phyloP scores from a whole-genome alignment of 2,113 vertebrate genomes.

The Clarias magur region DNA sequence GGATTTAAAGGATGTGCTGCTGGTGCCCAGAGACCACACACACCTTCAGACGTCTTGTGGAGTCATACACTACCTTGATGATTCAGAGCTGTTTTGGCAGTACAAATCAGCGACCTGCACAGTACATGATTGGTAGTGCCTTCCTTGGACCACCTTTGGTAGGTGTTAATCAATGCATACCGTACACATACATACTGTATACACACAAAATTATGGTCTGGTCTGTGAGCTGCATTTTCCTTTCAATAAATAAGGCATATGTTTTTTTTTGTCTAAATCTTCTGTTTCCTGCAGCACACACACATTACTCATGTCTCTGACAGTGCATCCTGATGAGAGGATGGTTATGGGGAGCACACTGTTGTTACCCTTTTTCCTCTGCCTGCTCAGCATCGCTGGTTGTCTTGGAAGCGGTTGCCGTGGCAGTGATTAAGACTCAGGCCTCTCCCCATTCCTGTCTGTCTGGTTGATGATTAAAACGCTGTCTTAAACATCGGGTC shows the following conservation, averaged over 20 bases:
- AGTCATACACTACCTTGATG: too few species aligned
- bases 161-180: background rate
- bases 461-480: slow-evolving; percentile 27
- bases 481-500: slow-evolving; percentile 23
- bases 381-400: slow-evolving; percentile 24
- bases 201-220: slow-evolving; percentile 6
- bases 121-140: too few species aligned
- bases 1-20: too few species aligned
- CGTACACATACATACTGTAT: background rate
- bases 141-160: too few species aligned
- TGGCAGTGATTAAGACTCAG: slow-evolving; percentile 44
- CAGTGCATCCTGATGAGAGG: background rate
- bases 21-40: too few species aligned
- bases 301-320: background rate
- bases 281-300: slow-evolving; percentile 2
- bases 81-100: too few species aligned
- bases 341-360: slow-evolving; percentile 14
- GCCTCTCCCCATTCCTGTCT: slow-evolving; percentile 20
- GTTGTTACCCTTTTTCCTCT: slow-evolving; percentile 15
- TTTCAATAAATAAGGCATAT: background rate
- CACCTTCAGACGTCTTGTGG: too few species aligned
- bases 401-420: slow-evolving; percentile 44
- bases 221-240: background rate
- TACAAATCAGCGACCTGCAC: too few species aligned
- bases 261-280: slow-evolving; percentile 29